A percentile compares a stretch with the other conserved stretches of the same genome.
phyloP scores from a whole-genome alignment of 2,888 invertebrate genomes.

The Eupithecia abbreviata region DNA sequence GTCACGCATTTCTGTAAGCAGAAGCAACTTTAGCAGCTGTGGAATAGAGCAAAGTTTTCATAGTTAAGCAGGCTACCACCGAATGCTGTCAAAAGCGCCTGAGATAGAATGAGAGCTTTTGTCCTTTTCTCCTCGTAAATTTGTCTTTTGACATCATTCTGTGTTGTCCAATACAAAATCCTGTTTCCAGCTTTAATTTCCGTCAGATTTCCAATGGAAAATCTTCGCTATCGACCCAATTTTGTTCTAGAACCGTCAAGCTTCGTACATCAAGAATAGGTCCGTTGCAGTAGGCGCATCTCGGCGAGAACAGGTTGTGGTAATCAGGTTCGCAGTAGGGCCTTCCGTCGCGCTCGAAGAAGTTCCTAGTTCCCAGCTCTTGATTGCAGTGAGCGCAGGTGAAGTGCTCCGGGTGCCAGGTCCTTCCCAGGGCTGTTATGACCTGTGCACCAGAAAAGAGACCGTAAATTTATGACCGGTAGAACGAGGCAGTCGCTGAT shows the following conservation, averaged over 20 bases:
- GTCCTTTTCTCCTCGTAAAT: not conserved
- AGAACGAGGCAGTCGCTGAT: not conserved
- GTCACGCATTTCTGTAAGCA: conserved; percentile 97
- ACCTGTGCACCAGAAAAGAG: conserved; percentile 78
- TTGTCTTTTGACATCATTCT: conserved; percentile 8
- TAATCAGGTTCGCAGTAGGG: conserved; percentile 99
- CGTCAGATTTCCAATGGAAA: not conserved
- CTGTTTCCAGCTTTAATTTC: not conserved
- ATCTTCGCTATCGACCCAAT: not conserved
- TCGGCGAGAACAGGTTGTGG: conserved; percentile 98
- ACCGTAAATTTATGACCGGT: conserved; percentile 5
- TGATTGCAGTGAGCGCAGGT: conserved; percentile 98
- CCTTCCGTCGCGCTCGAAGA: conserved; percentile 98
- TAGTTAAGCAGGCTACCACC: not conserved
- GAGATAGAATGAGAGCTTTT: too few relatives aligned
- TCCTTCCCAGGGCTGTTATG: conserved; percentile 98
- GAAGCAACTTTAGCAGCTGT: conserved; percentile 48
- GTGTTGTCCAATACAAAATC: not conserved
- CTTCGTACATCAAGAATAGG: conserved; percentile 97
- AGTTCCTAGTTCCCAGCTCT: conserved; percentile 98
- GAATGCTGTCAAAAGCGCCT: conserved; percentile 21
- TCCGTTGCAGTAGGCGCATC: conserved; percentile 99
- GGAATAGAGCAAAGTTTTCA: conserved; percentile 22
- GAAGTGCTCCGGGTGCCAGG: conserved; percentile 99
- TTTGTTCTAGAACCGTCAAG: not conserved